Conservation (phyloP, 2,888 invertebrate genomes). For the Sarcophaga rosellei region DNA sequence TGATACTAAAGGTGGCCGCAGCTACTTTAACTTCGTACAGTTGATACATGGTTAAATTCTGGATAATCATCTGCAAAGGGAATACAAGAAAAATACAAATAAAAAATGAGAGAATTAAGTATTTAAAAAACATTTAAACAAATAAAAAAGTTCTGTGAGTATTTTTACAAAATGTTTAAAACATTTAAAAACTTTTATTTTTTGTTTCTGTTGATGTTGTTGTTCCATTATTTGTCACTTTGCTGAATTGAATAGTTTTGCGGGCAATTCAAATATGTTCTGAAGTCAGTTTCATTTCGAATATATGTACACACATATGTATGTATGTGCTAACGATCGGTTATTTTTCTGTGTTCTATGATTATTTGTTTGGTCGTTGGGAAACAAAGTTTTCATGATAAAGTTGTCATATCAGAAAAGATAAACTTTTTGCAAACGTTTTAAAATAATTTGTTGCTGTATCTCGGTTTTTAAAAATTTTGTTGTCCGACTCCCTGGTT, state of each 20-base stretch:
- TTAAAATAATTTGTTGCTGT: too few species aligned
- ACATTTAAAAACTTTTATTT: constrained; percentile 39
- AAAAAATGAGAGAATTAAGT: constrained; percentile 20
- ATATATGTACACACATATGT: too few species aligned
- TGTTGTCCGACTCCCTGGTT: too few species aligned
- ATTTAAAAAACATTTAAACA: background rate
- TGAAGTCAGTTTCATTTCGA: constrained; percentile 35
- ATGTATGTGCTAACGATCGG: constrained; percentile 62
- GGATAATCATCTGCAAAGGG: constrained; percentile 84
- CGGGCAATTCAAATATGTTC: constrained; percentile 51
- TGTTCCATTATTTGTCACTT: constrained; percentile 33
- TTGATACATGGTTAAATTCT: constrained; percentile 87
- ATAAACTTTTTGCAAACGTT: constrained; percentile 56
- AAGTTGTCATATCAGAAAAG: constrained; percentile 35
- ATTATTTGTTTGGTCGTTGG: constrained; percentile 7
- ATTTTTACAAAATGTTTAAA: constrained; percentile 25
- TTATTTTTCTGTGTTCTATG: constrained; percentile 15
- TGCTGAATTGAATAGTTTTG: background rate
- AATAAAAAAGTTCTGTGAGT: background rate
- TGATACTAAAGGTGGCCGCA: constrained; percentile 86
- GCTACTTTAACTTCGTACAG: constrained; percentile 88
- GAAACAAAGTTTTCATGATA: background rate
- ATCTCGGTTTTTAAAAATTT: too few species aligned
- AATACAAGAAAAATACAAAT: constrained; percentile 5
- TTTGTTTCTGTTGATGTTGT: constrained; percentile 16